These are phyloP conservation scores for Smittia sp. DNA, from an alignment of 2,888 invertebrate species.

Conservation along the genomic window DNA sequence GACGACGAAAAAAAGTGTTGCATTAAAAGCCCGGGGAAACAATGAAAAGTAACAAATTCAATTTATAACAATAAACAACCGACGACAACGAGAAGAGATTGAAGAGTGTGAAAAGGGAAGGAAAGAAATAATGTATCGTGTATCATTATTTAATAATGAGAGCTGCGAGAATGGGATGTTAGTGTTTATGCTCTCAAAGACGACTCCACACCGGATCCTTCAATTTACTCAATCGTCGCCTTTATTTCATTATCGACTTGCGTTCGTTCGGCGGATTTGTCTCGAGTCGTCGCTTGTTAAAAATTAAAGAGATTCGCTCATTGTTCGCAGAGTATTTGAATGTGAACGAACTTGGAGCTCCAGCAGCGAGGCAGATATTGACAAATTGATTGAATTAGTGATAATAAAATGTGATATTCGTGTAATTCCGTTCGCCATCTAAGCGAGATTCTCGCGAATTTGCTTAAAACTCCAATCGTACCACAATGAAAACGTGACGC, in stretches of 20 bases:
- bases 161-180: conserved; percentile 10
- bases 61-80: conserved; percentile 41
- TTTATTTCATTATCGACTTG: conserved; percentile 40
- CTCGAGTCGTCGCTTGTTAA: not conserved
- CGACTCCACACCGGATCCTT: conserved; percentile 43
- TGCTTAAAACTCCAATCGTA: conserved; percentile 27
- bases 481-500: conserved; percentile 24
- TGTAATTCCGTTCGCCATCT: conserved; percentile 1
- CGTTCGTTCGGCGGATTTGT: not conserved
- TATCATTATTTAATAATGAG: conserved; percentile 41
- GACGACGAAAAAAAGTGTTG: conserved; percentile 33
- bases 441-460: not conserved
- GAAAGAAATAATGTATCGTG: conserved; percentile 10
- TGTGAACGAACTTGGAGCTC: conserved; percentile 13
- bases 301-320: not conserved
- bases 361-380: conserved; percentile 18
- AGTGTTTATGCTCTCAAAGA: conserved; percentile 38
- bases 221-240: conserved; percentile 43
- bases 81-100: conserved; percentile 20
- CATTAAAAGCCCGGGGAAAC: conserved; percentile 19
- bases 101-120: conserved; percentile 8
- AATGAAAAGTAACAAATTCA: conserved; percentile 42
- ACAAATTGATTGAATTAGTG: conserved; percentile 40
- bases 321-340: not conserved
- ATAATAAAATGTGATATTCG: conserved; percentile 37